Conservation (phyloP, 2,888 invertebrate genomes). For the Lasioglossum lativentre region DNA sequence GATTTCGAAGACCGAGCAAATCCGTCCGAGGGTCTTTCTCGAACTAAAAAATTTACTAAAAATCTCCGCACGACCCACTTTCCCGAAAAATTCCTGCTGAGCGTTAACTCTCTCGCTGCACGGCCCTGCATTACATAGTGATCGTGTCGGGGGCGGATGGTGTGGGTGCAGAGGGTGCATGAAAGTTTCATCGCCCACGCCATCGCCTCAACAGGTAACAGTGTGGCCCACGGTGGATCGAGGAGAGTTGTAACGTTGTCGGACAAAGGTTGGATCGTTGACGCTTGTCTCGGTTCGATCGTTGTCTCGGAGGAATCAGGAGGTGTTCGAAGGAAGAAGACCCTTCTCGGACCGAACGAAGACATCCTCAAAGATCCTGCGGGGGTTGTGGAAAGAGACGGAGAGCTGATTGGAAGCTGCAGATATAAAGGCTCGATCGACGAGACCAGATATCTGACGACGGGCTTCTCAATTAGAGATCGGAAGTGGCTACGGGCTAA, state of each 20-base stretch:
- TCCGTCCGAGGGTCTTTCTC: neutral
- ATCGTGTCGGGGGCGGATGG: neutral
- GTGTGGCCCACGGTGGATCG: conserved; percentile 15
- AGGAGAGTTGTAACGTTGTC: conserved; percentile 37
- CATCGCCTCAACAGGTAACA: conserved; percentile 44
- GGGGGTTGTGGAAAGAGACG: neutral
- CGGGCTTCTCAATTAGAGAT: conserved; percentile 73
- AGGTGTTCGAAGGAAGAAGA: conserved; percentile 32
- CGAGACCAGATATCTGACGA: conserved; percentile 66
- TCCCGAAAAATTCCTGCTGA: neutral
- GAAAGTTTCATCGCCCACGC: conserved; percentile 39
- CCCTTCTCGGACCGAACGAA: conserved; percentile 7
- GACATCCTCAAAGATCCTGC: neutral
- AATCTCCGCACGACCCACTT: neutral
- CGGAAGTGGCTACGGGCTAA: conserved; percentile 70
- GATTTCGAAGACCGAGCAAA: neutral
- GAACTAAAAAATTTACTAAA: neutral
- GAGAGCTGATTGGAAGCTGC: conserved; percentile 12
- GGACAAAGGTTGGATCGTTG: conserved; percentile 47
- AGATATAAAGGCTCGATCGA: conserved; percentile 56
- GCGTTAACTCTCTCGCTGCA: neutral
- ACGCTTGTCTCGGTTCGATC: conserved; percentile 33
- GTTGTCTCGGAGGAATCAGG: neutral
- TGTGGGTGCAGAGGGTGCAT: conserved; percentile 22
- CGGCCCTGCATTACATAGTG: neutral